Conservation (phyloP, 1,140 invertebrate species). For the Eupeodes corollae region DNA sequence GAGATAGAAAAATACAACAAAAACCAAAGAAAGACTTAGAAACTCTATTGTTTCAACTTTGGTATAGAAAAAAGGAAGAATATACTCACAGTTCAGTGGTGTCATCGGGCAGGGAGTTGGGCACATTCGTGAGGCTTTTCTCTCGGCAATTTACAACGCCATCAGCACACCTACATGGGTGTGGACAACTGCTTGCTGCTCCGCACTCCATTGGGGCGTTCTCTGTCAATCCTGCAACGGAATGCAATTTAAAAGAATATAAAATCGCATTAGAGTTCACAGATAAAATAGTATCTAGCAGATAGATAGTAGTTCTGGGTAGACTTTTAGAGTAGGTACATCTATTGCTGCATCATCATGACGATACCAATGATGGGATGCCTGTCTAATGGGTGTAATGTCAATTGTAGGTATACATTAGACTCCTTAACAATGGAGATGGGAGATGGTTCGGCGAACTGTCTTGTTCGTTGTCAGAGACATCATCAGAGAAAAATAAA, state of each 20-base stretch:
- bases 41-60: not conserved
- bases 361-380: no score
- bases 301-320: no score
- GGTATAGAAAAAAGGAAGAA: not conserved
- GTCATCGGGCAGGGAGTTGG: slow-evolving; percentile 79
- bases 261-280: slow-evolving; percentile 1
- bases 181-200: slow-evolving; percentile 76
- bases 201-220: slow-evolving; percentile 60
- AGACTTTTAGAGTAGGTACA: no score
- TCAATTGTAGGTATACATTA: no score
- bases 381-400: no score
- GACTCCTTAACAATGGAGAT: no score
- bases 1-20: not conserved
- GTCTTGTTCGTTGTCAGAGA: no score
- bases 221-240: slow-evolving; percentile 46
- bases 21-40: not conserved
- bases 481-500: no score
- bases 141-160: slow-evolving; percentile 92
- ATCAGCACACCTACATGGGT: slow-evolving; percentile 82
- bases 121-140: slow-evolving; percentile 79
- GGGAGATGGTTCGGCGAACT: no score
- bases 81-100: slow-evolving; percentile 87
- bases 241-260: slow-evolving; percentile 8
- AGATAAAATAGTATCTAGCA: no score
- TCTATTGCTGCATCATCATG: no score